Evolutionary conservation across 2,888 invertebrate genomes (phyloP).

Genomic region (Reticulitermes lucifugus): DNA sequence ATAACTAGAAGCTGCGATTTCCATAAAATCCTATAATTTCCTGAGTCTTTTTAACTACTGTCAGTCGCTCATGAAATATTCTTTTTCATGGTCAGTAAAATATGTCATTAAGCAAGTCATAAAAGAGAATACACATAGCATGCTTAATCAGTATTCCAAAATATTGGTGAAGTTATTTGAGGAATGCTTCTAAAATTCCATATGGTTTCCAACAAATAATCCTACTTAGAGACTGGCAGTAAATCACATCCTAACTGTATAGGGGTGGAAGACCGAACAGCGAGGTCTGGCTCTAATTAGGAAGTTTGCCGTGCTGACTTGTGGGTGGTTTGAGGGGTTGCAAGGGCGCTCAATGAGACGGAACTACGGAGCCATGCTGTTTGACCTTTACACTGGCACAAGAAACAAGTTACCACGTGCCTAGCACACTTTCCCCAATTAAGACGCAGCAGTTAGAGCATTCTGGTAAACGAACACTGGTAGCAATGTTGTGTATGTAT

Average conservation of each 20-base stretch:
- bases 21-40: too few relatives aligned
- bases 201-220: conserved; percentile 1
- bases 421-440: not conserved
- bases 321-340: not conserved
- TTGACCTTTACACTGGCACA: not conserved
- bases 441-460: too few relatives aligned
- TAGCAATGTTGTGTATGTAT: too few relatives aligned
- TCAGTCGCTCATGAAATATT: too few relatives aligned
- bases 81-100: too few relatives aligned
- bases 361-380: not conserved
- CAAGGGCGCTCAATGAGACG: not conserved
- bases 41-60: too few relatives aligned
- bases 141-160: too few relatives aligned
- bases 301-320: not conserved
- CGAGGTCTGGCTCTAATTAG: not conserved
- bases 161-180: too few relatives aligned
- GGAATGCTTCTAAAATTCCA: not conserved
- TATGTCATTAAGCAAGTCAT: not conserved
- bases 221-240: not conserved
- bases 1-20: too few relatives aligned
- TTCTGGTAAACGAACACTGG: too few relatives aligned
- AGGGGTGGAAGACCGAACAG: not conserved
- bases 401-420: not conserved
- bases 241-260: not conserved
- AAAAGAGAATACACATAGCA: not conserved